Percentiles rank a stretch among this genome's conserved stretches.
Evolutionary conservation across 2,888 invertebrate species (phyloP).

Genomic region (Drosophila putrida): DNA sequence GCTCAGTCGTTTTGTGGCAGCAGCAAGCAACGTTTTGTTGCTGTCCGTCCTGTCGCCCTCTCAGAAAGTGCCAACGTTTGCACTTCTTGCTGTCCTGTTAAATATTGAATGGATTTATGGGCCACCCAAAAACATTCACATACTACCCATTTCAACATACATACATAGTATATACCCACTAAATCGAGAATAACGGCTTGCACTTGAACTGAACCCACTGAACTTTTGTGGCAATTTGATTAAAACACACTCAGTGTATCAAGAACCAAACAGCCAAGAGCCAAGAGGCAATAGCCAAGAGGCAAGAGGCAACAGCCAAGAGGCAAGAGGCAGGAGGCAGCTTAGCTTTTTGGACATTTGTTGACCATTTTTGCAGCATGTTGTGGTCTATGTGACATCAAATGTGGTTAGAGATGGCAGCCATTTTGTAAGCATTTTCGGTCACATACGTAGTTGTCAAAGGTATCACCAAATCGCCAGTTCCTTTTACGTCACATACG

Average conservation of each 20-base stretch:
- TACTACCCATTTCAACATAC: constrained; percentile 13
- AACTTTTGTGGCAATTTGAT: constrained; percentile 72
- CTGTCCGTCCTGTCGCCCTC: not conserved
- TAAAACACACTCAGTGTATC: constrained; percentile 62
- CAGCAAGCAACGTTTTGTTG: constrained; percentile 15
- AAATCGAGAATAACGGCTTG: constrained; percentile 63
- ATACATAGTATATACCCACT: constrained; percentile 13
- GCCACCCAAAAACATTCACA: constrained; percentile 28
- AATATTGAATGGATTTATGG: constrained; percentile 75
- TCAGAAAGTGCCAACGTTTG: constrained; percentile 73
- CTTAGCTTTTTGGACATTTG: constrained; percentile 47
- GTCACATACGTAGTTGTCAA: not conserved
- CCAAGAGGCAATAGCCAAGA: constrained; percentile 7
- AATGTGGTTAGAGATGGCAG: constrained; percentile 32
- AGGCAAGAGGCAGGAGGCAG: constrained; percentile 32
- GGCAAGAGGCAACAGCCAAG: constrained; percentile 10
- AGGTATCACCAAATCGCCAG: constrained; percentile 11
- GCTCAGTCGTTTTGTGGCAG: no score
- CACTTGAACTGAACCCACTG: constrained; percentile 52
- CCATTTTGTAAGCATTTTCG: constrained; percentile 25
- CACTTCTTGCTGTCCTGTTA: constrained; percentile 71
- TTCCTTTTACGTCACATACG: constrained; percentile 2
- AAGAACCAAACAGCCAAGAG: constrained; percentile 18
- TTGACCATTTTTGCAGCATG: constrained; percentile 45
- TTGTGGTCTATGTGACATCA: constrained; percentile 38